Conservation (phyloP, 2,113 vertebrate genomes). For the Piprites chloris region DNA sequence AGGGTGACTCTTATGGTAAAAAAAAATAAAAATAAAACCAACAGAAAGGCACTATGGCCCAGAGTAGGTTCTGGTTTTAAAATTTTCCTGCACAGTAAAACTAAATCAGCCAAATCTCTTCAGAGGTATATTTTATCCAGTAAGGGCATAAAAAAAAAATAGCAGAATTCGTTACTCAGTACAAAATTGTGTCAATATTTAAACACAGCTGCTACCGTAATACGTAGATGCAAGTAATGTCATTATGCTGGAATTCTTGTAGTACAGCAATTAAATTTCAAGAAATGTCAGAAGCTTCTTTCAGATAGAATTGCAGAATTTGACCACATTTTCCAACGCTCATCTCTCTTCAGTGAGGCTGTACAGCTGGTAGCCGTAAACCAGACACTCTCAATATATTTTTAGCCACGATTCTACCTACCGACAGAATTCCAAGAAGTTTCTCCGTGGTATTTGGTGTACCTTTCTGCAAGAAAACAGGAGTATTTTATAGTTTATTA, state of each 20-base stretch:
- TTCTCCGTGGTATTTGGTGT: neutral
- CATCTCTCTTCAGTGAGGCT: neutral
- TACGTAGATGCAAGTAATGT: neutral
- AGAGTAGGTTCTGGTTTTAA: neutral
- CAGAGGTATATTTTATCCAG: neutral
- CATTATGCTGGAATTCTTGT: neutral
- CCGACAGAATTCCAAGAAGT: neutral
- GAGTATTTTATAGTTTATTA: neutral
- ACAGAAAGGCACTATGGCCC: neutral
- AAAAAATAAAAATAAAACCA: rapidly evolving
- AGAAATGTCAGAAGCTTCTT: neutral
- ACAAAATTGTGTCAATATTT: neutral
- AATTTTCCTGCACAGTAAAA: neutral
- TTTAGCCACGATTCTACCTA: neutral
- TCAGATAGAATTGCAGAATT: neutral
- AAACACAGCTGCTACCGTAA: neutral
- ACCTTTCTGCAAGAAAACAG: neutral
- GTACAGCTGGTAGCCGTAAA: neutral
- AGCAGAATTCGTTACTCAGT: neutral
- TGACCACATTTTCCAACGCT: neutral
- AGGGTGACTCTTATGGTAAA: neutral
- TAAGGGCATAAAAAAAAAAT: neutral
- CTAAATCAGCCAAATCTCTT: neutral
- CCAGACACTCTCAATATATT: neutral
- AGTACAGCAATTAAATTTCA: neutral